Percentiles rank a stretch among this genome's conserved stretches.
Evolutionary conservation across 2,888 invertebrate species (phyloP).

Genomic region (Charanyca ferruginea): DNA sequence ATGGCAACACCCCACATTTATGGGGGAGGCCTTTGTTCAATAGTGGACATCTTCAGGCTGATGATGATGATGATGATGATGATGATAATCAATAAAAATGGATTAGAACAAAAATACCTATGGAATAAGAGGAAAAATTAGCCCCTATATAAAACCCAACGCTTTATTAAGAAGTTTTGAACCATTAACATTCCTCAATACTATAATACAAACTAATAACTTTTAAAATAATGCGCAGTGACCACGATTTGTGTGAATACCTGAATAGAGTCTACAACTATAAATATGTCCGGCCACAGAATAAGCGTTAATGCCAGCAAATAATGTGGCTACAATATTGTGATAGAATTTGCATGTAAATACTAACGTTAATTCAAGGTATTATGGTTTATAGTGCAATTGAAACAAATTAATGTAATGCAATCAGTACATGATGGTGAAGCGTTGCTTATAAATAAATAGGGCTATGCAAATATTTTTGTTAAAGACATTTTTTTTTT

Average conservation of each 20-base stretch:
- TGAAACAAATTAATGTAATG: constrained; percentile 32
- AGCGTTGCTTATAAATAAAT: no score
- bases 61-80: no score
- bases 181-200: constrained; percentile 14
- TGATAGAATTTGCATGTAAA: constrained; percentile 33
- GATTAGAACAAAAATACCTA: no score
- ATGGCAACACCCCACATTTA: no score
- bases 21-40: no score
- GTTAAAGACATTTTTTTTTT: no score
- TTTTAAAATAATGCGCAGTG: constrained; percentile 47
- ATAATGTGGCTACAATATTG: constrained; percentile 46
- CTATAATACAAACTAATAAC: constrained; percentile 47
- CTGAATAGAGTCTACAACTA: constrained; percentile 35
- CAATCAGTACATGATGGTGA: no score
- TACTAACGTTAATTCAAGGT: constrained; percentile 34
- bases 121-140: no score
- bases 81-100: no score
- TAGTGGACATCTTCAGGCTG: no score
- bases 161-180: constrained; percentile 6
- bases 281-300: constrained; percentile 37
- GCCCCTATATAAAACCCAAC: not conserved
- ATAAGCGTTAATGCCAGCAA: constrained; percentile 42
- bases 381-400: constrained; percentile 39
- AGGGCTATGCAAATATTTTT: no score
- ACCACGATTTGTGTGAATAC: constrained; percentile 53